Base-by-base conservation (phyloP, 2,113 vertebrate species). In the Trematomus loennbergii region DNA sequence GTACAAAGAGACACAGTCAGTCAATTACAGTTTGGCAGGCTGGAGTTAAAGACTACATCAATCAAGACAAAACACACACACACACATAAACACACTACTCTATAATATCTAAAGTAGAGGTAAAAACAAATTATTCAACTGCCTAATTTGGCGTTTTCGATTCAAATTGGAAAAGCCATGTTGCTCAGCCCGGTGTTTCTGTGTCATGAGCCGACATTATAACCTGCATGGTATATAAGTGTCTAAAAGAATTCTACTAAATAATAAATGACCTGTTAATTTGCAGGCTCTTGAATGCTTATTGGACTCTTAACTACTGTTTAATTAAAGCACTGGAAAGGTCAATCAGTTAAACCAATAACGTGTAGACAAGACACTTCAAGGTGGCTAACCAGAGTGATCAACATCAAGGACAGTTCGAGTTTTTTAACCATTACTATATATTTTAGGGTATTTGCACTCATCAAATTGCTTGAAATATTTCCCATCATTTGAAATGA, bases 1-100 rank as follows among this genome's bases (percentile, higher is more conserved):
- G 46, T 76, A 87, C 78, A 87, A 79, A 88, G 40, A 62, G 16
- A 57, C 33, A 15, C 71, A 61, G 36, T 58, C 73, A 76, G 82
- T 78, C 74, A 61, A 79, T 13, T 69, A 72, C 4, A 67, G 58
- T 86, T 77, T 75, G 76, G 20, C 50, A 61, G 66, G 12, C 33
- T 58, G 9, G 20, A 83, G 45, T 61, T 68, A 36, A 72, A 84
- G 50, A 59, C 61, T 43, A 52, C 33, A 64, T 13, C 10, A 33
- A n/a, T 13, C 10, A 33, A n/a, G 9, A 67, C 63, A 59, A 55
- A 68, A 54, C 45, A 70, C 60, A 62, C 59, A 68, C 29, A 29
- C 29, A 29, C 29, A 29, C 29, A 54, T 36, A 70, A 52, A 62
- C 59, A 68, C 29, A 16, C 25, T 13, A 13, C 33, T 22, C 43